These are phyloP conservation scores for Physocephala rufipes DNA, from an alignment of 2,888 invertebrate genomes.

Conservation along the genomic window DNA sequence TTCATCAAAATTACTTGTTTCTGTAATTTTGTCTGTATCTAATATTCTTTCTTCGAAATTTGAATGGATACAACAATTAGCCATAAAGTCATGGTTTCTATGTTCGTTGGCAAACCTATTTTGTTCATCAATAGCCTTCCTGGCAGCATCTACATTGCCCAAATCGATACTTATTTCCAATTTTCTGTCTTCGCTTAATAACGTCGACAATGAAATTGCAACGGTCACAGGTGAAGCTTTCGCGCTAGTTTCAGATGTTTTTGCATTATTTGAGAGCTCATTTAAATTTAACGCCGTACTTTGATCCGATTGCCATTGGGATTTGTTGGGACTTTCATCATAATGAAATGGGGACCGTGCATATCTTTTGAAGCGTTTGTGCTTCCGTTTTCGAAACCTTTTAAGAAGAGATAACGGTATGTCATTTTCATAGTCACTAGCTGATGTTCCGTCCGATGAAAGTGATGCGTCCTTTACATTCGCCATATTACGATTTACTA, in stretches of 20 bases:
- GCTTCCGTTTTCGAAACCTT: conserved; percentile 35
- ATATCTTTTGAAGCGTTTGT: conserved; percentile 32
- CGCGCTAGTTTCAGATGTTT: neutral
- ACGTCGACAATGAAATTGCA: neutral
- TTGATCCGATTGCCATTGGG: neutral
- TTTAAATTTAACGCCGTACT: neutral
- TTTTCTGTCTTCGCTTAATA: neutral
- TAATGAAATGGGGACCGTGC: neutral
- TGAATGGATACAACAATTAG: conserved; percentile 10
- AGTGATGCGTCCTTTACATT: neutral
- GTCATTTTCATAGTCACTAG: neutral
- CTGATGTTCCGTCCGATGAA: neutral
- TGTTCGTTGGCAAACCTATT: neutral
- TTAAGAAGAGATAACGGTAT: conserved; percentile 35
- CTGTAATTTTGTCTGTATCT: neutral
- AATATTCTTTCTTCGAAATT: neutral
- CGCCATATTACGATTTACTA: neutral
- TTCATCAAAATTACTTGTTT: conserved; percentile 29
- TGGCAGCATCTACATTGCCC: conserved; percentile 35
- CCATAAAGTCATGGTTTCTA: neutral
- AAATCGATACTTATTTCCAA: conserved; percentile 29
- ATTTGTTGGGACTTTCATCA: neutral
- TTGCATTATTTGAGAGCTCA: neutral
- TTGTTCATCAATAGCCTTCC: conserved; percentile 32
- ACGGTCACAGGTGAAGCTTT: neutral